Base-by-base conservation (phyloP, 2,113 vertebrate species). In the Excalfactoria chinensis region DNA sequence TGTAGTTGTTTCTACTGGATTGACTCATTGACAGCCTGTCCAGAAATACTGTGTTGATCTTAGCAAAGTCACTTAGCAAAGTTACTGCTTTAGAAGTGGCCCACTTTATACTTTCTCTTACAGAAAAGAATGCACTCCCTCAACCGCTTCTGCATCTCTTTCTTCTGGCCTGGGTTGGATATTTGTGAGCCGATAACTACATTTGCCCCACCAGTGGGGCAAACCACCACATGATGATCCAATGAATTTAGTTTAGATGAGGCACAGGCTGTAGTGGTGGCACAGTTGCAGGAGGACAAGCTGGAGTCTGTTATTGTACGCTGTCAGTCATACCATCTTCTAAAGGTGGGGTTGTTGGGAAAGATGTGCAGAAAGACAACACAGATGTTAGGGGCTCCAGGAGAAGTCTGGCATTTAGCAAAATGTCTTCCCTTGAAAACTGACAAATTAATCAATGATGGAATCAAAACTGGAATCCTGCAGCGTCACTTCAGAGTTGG, bases 401-500 rank as follows among this genome's bases (percentile, higher is more conserved):
- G 51, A 96, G 37, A 55, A 94, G 34, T 46, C 32, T 90, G 84
- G 41, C 70, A 69, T 90, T 95, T 93, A 72, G 86, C 63, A 79
- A 88, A 92, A 87, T 70, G 77, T 46, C 81, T 96, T 67, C 46
- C 62, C 93, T 94, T 93, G 73, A 80, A 90, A 64, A 43, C 56
- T 87, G 89, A 70, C 74, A 93, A 93, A 92, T 93, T 95, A 96
- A 93, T 95, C 90, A 96, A 75, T 87, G 80, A 84, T 86, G 74
- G 74, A 92, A 84, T 92, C 88, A 92, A 84, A 93, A 68, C 43
- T 41, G 77, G 84, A 93, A 70, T 82, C 95, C 90, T 89, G 78
- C 70, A 41, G 86, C 75, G 95, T 88, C 59, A 66, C 80, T 95
- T 94, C 70, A 53, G 88, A 88, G 67, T 21, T 69, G 68, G 63